Evolutionary conservation across 2,888 invertebrate genomes (phyloP), one percentile per base, ranked within the genome.

Genomic region (Epinotia demarniana): DNA sequence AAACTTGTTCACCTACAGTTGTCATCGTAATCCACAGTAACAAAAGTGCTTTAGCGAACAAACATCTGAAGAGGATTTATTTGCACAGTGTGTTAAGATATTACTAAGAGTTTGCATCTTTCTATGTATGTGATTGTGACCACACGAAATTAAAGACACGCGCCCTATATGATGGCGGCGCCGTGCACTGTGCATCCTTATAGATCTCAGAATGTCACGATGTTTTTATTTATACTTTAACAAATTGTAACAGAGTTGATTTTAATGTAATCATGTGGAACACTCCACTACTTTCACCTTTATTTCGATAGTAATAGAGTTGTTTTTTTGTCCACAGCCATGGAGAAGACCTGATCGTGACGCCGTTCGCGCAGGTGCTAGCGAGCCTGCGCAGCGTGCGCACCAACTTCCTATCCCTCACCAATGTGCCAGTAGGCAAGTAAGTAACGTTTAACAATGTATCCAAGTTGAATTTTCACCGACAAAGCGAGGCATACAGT

Each of bases 331-430:
- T 91, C 80, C 86, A 83, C 94, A 94, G 98, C 95, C 99, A 99
- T 96, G 99, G 99, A 89, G 99, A 99, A 95, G 99, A 99, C 95
- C 96, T 99, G 95, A 99, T 99, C 90, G 99, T 99, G 91, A 99
- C 99, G 86, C 99, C 99, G 86, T 99, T 99, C 95, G 99, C 99
- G 93, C 99, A 99, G 96, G 98, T 99, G 93, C 96, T 99, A 95
- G 99, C 99, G 92, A 99, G 99, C 94, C 96, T 99, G 91, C 97
- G 99, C 90, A 99, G 98, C 94, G 99, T 99, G 86, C 97, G 99
- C 91, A 98, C 97, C 95, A 99, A 99, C 95, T 98, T 99, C 95
- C 96, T 99, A 92, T 96, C 96, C 91, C 98, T 99, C 95, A 99
- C 99, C 93, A 99, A 99, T 95, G 97, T 98, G 91, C 97, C 97